phyloP scores from a whole-genome alignment of 1,140 invertebrate species.

The Caenorhabditis elegans region DNA sequence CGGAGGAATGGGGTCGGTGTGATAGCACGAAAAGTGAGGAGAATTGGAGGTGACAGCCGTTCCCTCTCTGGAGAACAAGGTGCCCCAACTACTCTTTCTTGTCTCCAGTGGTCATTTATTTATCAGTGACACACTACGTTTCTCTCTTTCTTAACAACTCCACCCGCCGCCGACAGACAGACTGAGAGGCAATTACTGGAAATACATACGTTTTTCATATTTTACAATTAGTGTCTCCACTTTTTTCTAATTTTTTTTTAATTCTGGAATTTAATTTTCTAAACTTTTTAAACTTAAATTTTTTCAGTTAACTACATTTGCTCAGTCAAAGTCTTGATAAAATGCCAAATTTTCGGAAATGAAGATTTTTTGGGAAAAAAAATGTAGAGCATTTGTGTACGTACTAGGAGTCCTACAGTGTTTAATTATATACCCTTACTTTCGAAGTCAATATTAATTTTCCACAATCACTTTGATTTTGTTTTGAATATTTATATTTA shows the following conservation, averaged over 20 bases:
- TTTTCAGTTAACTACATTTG: too few relatives aligned
- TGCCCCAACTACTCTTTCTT: conserved; percentile 8
- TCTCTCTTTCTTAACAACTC: conserved; percentile 22
- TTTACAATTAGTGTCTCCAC: neutral
- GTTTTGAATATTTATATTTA: too few relatives aligned
- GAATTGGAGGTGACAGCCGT: conserved; percentile 29
- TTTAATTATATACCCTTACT: too few relatives aligned
- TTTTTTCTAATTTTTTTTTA: neutral
- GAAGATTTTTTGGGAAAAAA: too few relatives aligned
- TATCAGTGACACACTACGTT: conserved; percentile 22
- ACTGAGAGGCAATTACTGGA: too few relatives aligned
- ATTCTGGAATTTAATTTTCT: neutral
- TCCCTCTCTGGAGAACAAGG: neutral
- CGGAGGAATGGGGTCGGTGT: neutral
- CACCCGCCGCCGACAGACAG: conserved; percentile 18
- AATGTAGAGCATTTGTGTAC: too few relatives aligned
- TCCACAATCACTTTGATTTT: too few relatives aligned
- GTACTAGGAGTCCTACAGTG: too few relatives aligned
- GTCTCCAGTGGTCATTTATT: conserved; percentile 30
- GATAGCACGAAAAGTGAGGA: neutral
- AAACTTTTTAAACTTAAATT: too few relatives aligned
- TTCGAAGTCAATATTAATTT: too few relatives aligned
- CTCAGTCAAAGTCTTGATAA: too few relatives aligned
- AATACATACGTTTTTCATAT: conserved; percentile 24
- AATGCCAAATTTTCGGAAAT: too few relatives aligned